Evolutionary conservation across 2,113 vertebrate genomes (phyloP).

Genomic region (Numenius arquata): DNA sequence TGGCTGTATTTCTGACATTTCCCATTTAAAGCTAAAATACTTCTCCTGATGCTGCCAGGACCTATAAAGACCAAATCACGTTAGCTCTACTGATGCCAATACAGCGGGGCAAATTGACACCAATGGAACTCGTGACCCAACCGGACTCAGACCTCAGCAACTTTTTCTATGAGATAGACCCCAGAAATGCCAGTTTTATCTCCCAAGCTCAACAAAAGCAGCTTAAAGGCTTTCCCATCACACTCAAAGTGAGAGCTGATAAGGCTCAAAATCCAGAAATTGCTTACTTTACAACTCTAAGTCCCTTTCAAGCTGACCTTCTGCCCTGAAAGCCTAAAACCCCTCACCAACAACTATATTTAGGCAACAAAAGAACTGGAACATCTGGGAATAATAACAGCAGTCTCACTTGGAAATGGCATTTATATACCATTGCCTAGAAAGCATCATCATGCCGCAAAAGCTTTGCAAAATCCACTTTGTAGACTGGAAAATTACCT

Average conservation of each 20-base stretch:
- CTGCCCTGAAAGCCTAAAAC: constrained; percentile 49
- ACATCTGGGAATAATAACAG: constrained; percentile 68
- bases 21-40: not conserved
- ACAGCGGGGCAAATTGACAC: not conserved
- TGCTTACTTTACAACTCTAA: constrained; percentile 62
- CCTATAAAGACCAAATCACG: not conserved
- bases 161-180: not conserved
- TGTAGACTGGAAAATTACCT: not conserved
- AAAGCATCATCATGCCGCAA: not conserved
- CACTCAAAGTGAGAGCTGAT: constrained; percentile 55
- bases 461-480: not conserved
- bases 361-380: constrained; percentile 35
- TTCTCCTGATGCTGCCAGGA: not conserved
- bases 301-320: constrained; percentile 63
- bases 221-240: constrained; percentile 35
- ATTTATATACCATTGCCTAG: not conserved
- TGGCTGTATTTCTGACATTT: not conserved
- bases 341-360: constrained; percentile 47
- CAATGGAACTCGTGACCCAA: not conserved
- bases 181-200: constrained; percentile 40
- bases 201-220: constrained; percentile 35
- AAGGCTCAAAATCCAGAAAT: constrained; percentile 53
- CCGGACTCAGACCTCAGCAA: not conserved
- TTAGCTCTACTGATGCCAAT: not conserved
- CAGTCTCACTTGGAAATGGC: constrained; percentile 39